A percentile compares a stretch with the other conserved stretches of the same genome.
phyloP scores from a whole-genome alignment of 2,888 invertebrate species.

The Drepana falcataria region DNA sequence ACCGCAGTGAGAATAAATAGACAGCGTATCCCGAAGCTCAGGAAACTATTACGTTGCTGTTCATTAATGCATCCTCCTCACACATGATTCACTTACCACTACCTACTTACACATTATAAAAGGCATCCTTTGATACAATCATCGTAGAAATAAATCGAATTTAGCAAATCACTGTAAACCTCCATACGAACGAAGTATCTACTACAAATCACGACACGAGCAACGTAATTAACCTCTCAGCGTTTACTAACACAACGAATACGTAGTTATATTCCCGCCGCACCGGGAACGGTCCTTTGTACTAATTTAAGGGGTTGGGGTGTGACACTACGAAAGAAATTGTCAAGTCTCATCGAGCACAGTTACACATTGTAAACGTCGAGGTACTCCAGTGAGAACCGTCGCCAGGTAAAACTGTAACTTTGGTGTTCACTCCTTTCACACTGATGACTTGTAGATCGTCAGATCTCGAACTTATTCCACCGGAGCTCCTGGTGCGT shows the following conservation, averaged over 20 bases:
- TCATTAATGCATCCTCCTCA: conserved; percentile 49
- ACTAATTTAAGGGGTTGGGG: conserved; percentile 54
- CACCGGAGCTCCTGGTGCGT: conserved; percentile 16
- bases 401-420: conserved; percentile 24
- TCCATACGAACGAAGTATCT: conserved; percentile 50
- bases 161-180: conserved; percentile 59
- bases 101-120: conserved; percentile 74
- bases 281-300: conserved; percentile 59
- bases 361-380: not conserved
- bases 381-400: conserved; percentile 17
- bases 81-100: conserved; percentile 59
- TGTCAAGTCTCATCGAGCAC: conserved; percentile 7
- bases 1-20: conserved; percentile 48
- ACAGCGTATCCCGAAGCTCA: conserved; percentile 45
- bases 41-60: conserved; percentile 25
- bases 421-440: conserved; percentile 48
- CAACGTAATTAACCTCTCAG: conserved; percentile 53
- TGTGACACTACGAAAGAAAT: conserved; percentile 41
- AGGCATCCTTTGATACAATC: conserved; percentile 67
- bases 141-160: conserved; percentile 50
- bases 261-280: conserved; percentile 16
- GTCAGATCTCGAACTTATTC: conserved; percentile 28
- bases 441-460: conserved; percentile 12
- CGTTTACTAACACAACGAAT: conserved; percentile 51
- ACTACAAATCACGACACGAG: conserved; percentile 62